These are phyloP conservation scores for Heliconius melpomene DNA, from an alignment of 1,140 invertebrate genomes.

Conservation along the genomic window DNA sequence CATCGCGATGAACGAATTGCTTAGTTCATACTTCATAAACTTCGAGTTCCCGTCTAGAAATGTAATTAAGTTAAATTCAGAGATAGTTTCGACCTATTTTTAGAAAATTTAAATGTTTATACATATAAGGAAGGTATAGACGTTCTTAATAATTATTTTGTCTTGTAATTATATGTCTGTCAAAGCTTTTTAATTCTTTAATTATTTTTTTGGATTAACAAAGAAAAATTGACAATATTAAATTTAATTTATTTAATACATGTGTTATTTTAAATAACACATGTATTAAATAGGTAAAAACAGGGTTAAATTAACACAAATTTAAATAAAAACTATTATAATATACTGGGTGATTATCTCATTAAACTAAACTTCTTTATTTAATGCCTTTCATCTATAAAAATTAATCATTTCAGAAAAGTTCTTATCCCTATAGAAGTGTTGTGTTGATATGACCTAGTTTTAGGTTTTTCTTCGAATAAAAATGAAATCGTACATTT, in stretches of 20 bases:
- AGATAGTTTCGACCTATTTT: background rate
- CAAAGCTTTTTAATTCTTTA: background rate
- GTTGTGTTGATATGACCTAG: background rate
- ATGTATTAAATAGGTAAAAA: no score
- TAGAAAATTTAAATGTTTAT: background rate
- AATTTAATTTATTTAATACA: no score
- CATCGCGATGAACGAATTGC: constrained; percentile 24
- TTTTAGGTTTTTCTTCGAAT: background rate
- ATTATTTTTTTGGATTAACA: background rate
- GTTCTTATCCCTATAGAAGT: background rate
- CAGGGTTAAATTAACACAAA: background rate
- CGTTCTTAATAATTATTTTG: background rate
- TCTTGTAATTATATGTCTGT: background rate
- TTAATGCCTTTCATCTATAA: background rate
- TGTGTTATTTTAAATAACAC: no score
- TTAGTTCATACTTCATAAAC: constrained; percentile 20
- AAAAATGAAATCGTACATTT: background rate
- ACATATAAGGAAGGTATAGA: background rate
- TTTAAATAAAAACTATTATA: background rate
- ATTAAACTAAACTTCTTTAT: background rate
- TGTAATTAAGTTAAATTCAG: background rate
- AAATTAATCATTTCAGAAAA: background rate
- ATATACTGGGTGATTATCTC: background rate
- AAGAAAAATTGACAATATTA: no score
- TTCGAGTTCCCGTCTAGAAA: constrained; percentile 12